Percentiles rank a stretch among this genome's conserved stretches.
Evolutionary conservation across 2,797 vertebrate genomes (phyloP).

Genomic region (Ceryle rudis): DNA sequence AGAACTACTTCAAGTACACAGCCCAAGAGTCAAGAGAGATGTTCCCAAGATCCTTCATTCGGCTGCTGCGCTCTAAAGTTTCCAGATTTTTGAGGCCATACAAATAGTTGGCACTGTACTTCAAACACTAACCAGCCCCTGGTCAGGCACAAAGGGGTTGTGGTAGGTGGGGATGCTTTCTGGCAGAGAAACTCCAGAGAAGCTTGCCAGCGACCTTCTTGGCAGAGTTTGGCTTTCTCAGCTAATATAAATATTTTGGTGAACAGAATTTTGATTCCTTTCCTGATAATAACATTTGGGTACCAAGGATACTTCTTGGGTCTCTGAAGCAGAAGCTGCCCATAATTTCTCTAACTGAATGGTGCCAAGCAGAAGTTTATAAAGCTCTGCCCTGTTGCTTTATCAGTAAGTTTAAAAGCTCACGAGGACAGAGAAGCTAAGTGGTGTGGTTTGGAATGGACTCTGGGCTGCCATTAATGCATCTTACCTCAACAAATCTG

Average conservation of each 20-base stretch:
- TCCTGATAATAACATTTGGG: conserved; percentile 36
- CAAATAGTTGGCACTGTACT: conserved; percentile 68
- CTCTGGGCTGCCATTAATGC: background rate
- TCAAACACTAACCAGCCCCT: background rate
- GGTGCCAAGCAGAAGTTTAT: conserved; percentile 21
- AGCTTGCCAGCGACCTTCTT: conserved; percentile 36
- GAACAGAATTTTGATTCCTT: conserved; percentile 74
- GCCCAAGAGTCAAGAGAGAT: conserved; percentile 97
- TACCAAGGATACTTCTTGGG: background rate
- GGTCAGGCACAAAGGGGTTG: conserved; percentile 1
- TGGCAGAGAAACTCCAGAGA: conserved; percentile 8
- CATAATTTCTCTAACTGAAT: background rate
- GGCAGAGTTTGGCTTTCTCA: conserved; percentile 69
- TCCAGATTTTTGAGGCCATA: conserved; percentile 96
- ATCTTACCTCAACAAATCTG: conserved; percentile 6
- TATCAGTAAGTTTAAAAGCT: background rate
- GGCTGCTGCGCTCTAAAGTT: conserved; percentile 95
- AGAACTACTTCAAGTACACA: conserved; percentile 99
- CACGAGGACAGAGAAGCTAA: background rate
- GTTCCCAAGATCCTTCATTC: conserved; percentile 98
- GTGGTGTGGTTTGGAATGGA: background rate
- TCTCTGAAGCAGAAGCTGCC: background rate
- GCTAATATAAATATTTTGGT: conserved; percentile 76
- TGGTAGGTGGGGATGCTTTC: conserved; percentile 29
- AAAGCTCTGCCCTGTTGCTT: conserved; percentile 4